Evolutionary conservation across 2,888 invertebrate genomes (phyloP).

Genomic region (Xestia rhomboidea): DNA sequence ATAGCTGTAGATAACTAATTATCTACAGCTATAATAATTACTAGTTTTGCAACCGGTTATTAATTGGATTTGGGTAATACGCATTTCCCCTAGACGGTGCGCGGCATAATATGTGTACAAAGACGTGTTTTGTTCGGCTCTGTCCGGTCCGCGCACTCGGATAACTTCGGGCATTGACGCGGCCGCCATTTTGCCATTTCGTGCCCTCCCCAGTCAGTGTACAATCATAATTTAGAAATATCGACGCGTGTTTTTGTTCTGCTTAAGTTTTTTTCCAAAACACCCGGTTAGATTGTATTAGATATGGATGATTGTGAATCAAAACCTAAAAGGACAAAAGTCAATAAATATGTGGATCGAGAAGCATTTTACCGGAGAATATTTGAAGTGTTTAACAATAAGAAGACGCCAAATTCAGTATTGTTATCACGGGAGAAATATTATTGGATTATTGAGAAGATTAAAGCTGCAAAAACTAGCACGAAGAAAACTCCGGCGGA

Average conservation of each 20-base stretch:
- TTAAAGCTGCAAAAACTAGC: slow-evolving; percentile 71
- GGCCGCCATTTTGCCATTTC: slow-evolving; percentile 61
- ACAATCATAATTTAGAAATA: slow-evolving; percentile 30
- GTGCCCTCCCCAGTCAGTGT: slow-evolving; percentile 68
- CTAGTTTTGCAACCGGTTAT: slow-evolving; percentile 49
- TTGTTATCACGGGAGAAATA: slow-evolving; percentile 74
- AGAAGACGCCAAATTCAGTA: slow-evolving; percentile 71
- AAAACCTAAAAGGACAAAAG: slow-evolving; percentile 10
- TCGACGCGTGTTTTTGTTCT: slow-evolving; percentile 37
- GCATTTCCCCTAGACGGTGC: slow-evolving; percentile 41
- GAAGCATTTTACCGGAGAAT: slow-evolving; percentile 74
- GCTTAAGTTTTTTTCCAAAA: slow-evolving; percentile 45
- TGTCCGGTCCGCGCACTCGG: slow-evolving; percentile 69
- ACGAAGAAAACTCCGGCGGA: slow-evolving; percentile 71
- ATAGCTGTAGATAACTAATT: background rate
- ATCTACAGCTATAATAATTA: slow-evolving; percentile 25
- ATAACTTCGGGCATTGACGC: slow-evolving; percentile 67
- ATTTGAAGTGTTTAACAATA: slow-evolving; percentile 69
- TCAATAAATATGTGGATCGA: slow-evolving; percentile 67
- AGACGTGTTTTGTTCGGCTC: slow-evolving; percentile 67
- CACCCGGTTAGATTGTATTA: slow-evolving; percentile 31
- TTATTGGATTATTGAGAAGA: slow-evolving; percentile 69
- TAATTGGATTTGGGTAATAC: slow-evolving; percentile 45
- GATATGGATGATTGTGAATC: slow-evolving; percentile 39
- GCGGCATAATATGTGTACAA: slow-evolving; percentile 11